Base-by-base conservation (phyloP, 2,888 invertebrate genomes). In the Andrena bucephala region DNA sequence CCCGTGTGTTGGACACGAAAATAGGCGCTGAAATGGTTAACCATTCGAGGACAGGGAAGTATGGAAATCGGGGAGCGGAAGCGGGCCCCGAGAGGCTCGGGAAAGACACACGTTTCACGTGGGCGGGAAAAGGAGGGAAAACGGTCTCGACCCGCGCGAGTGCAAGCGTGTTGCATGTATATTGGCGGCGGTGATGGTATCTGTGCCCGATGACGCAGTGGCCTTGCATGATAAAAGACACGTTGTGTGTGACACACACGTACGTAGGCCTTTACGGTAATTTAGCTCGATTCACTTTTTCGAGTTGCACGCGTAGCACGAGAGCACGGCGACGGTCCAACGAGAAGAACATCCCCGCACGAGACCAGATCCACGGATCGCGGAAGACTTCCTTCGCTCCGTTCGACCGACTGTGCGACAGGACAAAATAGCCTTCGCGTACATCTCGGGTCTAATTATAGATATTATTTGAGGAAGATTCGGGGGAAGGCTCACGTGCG, bases 141-240 rank as follows among this genome's bases (percentile, higher is more conserved):
- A 48, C 20, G 1, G 10, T 68, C 69, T 65, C 36, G 54, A n/a
- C 24, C 42, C n/a, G 31, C 48, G n/a, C 50, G 33, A 31, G 60
- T 20, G 72, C 69, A 59, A 31, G 36, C 62, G 24, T 6, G 48
- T 68, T 59, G 54, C 54, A 10, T 36, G 13, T 48, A 24, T 36
- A 33, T 16, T 33, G 29, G 33, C 42, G 68, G 54, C 67, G 50
- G 59, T 36, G 66, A 50, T 71, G 20, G 75, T 60, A 66, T 77
- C 57, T 63, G n/a, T 60, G 27, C 52, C 33, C 59, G 85, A 85
- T 87, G 88, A 88, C 88, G 88, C 87, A 88, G 84, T 87, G 87
- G 77, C 88, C 89, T 87, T 87, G 87, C 80, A 74, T 76, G 86
- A 87, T 87, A 87, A 87, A 87, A 87, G 86, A 84, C 74, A 82